phyloP scores from a whole-genome alignment of 2,888 invertebrate genomes.

The Dynastes grantii region DNA sequence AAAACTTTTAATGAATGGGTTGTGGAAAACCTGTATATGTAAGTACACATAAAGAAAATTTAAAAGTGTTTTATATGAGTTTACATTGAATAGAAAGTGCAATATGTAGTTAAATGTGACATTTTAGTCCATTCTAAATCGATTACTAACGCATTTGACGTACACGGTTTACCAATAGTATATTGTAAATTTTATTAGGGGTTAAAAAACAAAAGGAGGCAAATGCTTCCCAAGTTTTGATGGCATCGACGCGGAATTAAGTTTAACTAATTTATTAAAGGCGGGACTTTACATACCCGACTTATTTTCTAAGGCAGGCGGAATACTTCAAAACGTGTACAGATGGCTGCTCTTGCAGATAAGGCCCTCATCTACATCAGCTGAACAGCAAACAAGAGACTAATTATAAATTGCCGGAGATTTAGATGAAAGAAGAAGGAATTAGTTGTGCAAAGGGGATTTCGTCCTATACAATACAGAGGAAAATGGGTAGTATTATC shows the following conservation, averaged over 20 bases:
- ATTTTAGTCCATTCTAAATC: too few species aligned
- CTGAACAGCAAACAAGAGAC: slow-evolving; percentile 38
- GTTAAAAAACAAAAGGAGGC: too few species aligned
- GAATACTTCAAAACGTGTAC: slow-evolving; percentile 24
- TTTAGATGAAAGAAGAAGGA: slow-evolving; percentile 35
- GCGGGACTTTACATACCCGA: slow-evolving; percentile 28
- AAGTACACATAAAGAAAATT: too few species aligned
- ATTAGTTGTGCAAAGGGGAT: slow-evolving; percentile 10
- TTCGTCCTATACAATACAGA: neutral
- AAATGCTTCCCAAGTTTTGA: too few species aligned
- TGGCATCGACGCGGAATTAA: slow-evolving; percentile 6
- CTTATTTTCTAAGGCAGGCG: slow-evolving; percentile 27
- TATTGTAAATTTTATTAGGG: too few species aligned
- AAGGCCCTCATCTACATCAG: slow-evolving; percentile 44
- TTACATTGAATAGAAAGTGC: too few species aligned
- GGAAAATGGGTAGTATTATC: slow-evolving; percentile 7
- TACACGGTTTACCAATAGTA: too few species aligned
- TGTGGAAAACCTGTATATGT: too few species aligned
- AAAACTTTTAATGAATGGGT: too few species aligned
- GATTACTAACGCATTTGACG: too few species aligned
- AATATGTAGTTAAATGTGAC: too few species aligned
- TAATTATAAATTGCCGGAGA: slow-evolving; percentile 40
- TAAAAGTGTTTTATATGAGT: too few species aligned
- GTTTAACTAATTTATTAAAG: slow-evolving; percentile 32
- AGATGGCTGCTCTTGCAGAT: slow-evolving; percentile 33